phyloP scores from a whole-genome alignment of 2,113 vertebrate species.

The Zosterops pallidus region DNA sequence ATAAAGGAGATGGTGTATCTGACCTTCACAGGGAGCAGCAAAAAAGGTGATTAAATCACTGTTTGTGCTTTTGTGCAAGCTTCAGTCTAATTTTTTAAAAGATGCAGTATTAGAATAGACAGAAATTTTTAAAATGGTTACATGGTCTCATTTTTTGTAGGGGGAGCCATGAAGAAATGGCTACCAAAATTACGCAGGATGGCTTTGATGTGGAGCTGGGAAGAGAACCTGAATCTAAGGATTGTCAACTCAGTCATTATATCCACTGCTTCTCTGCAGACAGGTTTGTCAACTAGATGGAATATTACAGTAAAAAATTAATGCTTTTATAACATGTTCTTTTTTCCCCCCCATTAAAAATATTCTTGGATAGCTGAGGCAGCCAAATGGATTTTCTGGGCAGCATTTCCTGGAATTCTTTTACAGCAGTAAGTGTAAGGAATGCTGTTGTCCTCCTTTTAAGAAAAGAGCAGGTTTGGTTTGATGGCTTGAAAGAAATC shows the following conservation, averaged over 20 bases:
- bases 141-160: neutral
- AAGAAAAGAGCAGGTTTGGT: neutral
- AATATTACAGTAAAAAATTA: neutral
- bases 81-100: neutral
- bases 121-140: fast-evolving
- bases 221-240: neutral
- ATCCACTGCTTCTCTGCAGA: neutral
- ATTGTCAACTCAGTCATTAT: neutral
- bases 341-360: neutral
- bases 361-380: neutral
- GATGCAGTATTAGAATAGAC: neutral
- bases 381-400: neutral
- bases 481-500: neutral
- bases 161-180: neutral
- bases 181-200: neutral
- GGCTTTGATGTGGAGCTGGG: neutral
- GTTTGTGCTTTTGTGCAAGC: neutral
- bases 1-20: neutral
- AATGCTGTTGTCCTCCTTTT: neutral
- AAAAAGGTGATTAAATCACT: neutral
- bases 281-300: neutral
- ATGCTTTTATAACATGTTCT: neutral
- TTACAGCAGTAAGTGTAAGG: neutral
- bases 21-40: neutral
- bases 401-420: neutral